phyloP scores from a whole-genome alignment of 2,113 vertebrate species.

The Myrmecobius fasciatus region DNA sequence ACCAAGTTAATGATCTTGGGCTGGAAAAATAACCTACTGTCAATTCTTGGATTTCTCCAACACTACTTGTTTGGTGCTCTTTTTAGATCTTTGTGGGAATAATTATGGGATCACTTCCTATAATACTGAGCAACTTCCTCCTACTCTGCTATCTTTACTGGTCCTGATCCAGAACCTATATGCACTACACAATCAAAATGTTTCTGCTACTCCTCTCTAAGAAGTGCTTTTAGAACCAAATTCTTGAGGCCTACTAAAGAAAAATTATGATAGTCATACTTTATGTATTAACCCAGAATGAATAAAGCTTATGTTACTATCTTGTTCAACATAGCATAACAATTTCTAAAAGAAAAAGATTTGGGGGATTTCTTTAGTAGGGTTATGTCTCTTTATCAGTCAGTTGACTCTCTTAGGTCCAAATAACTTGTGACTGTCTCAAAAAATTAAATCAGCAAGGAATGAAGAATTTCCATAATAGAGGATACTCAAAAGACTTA shows the following conservation, averaged over 20 bases:
- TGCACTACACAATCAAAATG: no score
- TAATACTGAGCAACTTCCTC: background rate
- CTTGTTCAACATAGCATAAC: background rate
- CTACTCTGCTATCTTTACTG: background rate
- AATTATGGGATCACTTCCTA: background rate
- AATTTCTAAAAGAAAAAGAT: background rate
- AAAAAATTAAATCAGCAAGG: background rate
- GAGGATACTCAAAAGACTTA: conserved; percentile 19
- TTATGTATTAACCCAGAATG: background rate
- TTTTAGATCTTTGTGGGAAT: background rate
- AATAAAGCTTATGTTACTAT: background rate
- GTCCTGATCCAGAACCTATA: background rate
- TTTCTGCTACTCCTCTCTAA: background rate
- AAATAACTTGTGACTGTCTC: background rate
- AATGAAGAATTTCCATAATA: background rate
- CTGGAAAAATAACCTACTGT: background rate
- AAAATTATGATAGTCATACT: background rate
- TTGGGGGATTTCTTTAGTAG: background rate
- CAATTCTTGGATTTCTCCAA: background rate
- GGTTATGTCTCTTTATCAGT: background rate
- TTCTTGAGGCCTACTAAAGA: background rate
- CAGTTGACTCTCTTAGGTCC: background rate
- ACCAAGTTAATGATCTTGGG: background rate
- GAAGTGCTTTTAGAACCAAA: background rate
- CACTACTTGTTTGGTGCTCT: background rate